phyloP scores from a whole-genome alignment of 1,140 invertebrate genomes.

The Saccostrea cuccullata region DNA sequence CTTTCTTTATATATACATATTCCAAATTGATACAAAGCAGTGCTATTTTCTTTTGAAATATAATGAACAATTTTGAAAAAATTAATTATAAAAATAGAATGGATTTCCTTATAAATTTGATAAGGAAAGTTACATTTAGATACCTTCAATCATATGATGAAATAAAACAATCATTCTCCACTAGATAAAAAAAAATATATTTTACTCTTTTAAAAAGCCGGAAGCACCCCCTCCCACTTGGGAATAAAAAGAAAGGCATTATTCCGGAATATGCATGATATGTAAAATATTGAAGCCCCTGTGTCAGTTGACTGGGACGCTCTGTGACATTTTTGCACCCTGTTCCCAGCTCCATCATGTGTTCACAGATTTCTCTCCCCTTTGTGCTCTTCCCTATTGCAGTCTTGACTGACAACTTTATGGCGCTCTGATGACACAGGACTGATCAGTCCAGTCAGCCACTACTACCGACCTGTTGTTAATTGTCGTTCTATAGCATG shows the following conservation, averaged over 20 bases:
- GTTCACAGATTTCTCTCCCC: conserved; percentile 27
- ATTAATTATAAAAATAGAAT: too few relatives aligned
- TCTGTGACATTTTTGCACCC: neutral
- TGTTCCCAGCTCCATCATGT: conserved; percentile 26
- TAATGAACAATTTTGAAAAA: too few relatives aligned
- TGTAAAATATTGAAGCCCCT: neutral
- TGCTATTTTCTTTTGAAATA: too few relatives aligned
- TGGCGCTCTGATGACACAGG: neutral
- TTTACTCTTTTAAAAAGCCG: neutral
- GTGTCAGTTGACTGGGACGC: neutral
- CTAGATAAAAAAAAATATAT: too few relatives aligned
- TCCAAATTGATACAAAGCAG: too few relatives aligned
- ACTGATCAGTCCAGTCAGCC: conserved; percentile 1
- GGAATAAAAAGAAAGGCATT: neutral
- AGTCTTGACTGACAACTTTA: neutral
- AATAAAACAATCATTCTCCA: too few relatives aligned
- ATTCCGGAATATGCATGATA: neutral
- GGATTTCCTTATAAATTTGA: too few relatives aligned
- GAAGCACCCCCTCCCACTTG: neutral
- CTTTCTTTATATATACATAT: too few relatives aligned
- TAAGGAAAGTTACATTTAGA: too few relatives aligned
- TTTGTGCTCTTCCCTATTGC: conserved; percentile 9
- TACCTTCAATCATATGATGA: too few relatives aligned
- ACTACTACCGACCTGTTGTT: neutral
- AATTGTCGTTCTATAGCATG: conserved; percentile 14